phyloP scores from a whole-genome alignment of 2,888 invertebrate genomes.

The Rhingia rostrata region DNA sequence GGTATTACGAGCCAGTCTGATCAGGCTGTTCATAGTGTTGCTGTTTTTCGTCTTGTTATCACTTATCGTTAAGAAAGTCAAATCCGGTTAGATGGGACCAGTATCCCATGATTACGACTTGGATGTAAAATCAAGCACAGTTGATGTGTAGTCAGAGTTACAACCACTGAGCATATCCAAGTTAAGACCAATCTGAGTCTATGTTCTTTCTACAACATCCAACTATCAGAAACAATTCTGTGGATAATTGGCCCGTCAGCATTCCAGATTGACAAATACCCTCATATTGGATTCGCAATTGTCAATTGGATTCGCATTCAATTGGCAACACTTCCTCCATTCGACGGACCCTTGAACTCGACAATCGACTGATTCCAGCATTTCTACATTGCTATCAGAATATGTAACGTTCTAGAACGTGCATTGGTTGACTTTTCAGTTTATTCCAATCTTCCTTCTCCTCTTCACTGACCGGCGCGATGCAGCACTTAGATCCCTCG shows the following conservation, averaged over 20 bases:
- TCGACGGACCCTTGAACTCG: neutral
- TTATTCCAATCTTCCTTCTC: constrained; percentile 33
- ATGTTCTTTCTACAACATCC: too few relatives aligned
- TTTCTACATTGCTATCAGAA: constrained; percentile 36
- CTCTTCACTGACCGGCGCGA: neutral
- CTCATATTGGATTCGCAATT: neutral
- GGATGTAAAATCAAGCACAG: too few relatives aligned
- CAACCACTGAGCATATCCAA: too few relatives aligned
- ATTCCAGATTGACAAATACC: neutral
- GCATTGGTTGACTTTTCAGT: constrained; percentile 60
- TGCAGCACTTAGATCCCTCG: too few relatives aligned
- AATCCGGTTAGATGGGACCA: too few relatives aligned
- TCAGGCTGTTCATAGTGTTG: too few relatives aligned
- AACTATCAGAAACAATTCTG: neutral
- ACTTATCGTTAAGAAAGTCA: too few relatives aligned
- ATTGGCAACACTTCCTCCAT: constrained; percentile 35
- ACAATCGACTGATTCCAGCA: constrained; percentile 47
- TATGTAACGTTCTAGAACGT: constrained; percentile 49
- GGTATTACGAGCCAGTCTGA: too few relatives aligned
- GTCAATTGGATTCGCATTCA: neutral
- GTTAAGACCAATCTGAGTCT: too few relatives aligned
- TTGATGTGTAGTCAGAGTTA: too few relatives aligned
- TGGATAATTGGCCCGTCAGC: neutral
- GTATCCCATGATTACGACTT: too few relatives aligned
- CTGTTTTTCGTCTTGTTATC: too few relatives aligned